Evolutionary conservation across 2,797 vertebrate species (phyloP), one percentile per base, ranked within the genome.

Genomic region (Labeo calbasu): DNA sequence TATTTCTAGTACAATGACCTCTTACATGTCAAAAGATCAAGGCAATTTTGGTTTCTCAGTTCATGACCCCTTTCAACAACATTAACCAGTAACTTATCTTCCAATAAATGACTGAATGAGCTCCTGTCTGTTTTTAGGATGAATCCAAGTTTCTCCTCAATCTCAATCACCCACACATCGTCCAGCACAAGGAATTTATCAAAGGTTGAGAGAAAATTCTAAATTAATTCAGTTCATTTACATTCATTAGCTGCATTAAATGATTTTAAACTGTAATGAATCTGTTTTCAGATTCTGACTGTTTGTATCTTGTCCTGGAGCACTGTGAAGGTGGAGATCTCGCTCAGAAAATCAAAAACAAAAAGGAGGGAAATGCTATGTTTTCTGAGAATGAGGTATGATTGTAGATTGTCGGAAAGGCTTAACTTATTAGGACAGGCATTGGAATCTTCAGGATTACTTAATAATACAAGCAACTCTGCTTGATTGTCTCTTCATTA

Each of bases 321-420:
- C 79, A 55, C 46, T 80, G 79, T 55, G 79, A 36, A 1, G 25
- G 46, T 5, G 79, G 79, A 80, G 36, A 70, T 55, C 78, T 80
- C 2, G 7, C 78, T 4, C 25, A 80, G 43, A 80, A 69, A 68
- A 80, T 80, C 23, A 28, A 69, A 80, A 23, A 9, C 63, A 66
- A 66, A 36, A 66, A 0, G 1, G 6, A 66, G 15, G 32, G 3
- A 46, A 43, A 23, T 0, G 8, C 3, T 0, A 7, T 0, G 7
- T 77, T 77, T 36, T 43, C 75, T 32, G 75, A 71, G 13, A 61
- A 61, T 25, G 59, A 63, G 40, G 36, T 21, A 69, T 40, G 19
- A 15, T 68, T 40, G 15, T 43, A n/a, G 68, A 48, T 70, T 23
- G 21, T 46, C 23, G 19, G 19, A 3, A 3, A 65, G 40, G 59